Evolutionary conservation across 2,113 vertebrate genomes (phyloP), one percentile per base, ranked within the genome.

Genomic region (Thalassarche chlororhynchos): DNA sequence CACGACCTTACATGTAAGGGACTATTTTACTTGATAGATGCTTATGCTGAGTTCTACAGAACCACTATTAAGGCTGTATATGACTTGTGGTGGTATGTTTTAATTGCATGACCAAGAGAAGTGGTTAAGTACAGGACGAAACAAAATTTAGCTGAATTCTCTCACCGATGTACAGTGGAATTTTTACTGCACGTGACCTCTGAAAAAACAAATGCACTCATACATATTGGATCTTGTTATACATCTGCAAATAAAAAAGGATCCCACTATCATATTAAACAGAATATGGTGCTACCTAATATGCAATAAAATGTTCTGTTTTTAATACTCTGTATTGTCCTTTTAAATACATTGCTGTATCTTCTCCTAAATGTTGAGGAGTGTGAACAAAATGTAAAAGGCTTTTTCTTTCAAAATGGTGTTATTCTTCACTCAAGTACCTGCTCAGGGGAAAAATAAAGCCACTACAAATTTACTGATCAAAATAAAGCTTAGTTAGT

Each of bases 91-190:
- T 21, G 31, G 38, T 29, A 58, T 2, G 21, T 42, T 69, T 49
- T 44, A 49, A 47, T 44, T 51, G 31, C 46, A 62, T 18, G 11
- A 76, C 6, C 42, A 70, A 75, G 42, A 82, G 62, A 87, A 82
- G 34, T 14, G 19, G 10, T 66, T 38, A 62, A 57, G 16, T 24
- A 61, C 13, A 81, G 57, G 12, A 77, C 2, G 1, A 77, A 77
- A 68, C 14, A 61, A 46, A 65, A 42, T 25, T 47, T 42, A 84
- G 28, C 25, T 74, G 21, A 71, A 49, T 55, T 68, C 12, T 40
- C 21, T 46, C 55, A 49, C 8, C 0, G 0, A 40, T 15, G 14
- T 28, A 57, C 20, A 72, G 44, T 0, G 8, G 17, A 72, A 44
- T 28, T 28, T 69, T 44, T 77, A 69, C 14, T 57, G 40, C 14